These are phyloP conservation scores for Corvus moneduloides DNA, from an alignment of 2,113 vertebrate genomes.

Conservation along the genomic window DNA sequence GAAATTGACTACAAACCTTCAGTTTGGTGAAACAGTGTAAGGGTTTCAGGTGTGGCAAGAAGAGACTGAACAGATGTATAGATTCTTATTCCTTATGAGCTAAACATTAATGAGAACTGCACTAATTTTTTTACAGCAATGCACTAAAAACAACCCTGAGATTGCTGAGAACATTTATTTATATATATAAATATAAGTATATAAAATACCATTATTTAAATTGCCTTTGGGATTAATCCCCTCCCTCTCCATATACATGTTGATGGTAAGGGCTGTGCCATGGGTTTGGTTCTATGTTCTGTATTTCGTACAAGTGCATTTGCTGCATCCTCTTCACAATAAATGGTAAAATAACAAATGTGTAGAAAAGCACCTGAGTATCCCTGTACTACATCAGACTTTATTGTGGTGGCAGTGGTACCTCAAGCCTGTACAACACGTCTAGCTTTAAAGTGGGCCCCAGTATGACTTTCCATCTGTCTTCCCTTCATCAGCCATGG, in stretches of 20 bases:
- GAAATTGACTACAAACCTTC: slow-evolving; percentile 70
- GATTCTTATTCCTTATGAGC: slow-evolving; percentile 82
- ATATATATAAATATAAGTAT: slow-evolving; percentile 87
- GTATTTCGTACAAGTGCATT: slow-evolving; percentile 59
- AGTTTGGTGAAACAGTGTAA: slow-evolving; percentile 65
- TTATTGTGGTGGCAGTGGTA: slow-evolving; percentile 34
- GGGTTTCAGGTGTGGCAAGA: slow-evolving; percentile 73
- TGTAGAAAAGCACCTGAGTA: slow-evolving; percentile 34
- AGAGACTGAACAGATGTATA: slow-evolving; percentile 76
- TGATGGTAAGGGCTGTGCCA: slow-evolving; percentile 68
- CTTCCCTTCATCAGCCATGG: neutral
- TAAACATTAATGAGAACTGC: slow-evolving; percentile 87
- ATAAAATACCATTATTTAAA: slow-evolving; percentile 92
- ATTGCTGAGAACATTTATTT: slow-evolving; percentile 92
- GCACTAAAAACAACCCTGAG: slow-evolving; percentile 90
- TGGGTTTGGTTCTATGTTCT: slow-evolving; percentile 66
- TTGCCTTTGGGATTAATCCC: slow-evolving; percentile 89
- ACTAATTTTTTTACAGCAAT: slow-evolving; percentile 96
- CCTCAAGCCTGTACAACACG: neutral
- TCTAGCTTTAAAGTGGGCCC: slow-evolving; percentile 24
- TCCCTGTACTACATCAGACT: slow-evolving; percentile 39
- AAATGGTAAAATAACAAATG: slow-evolving; percentile 49
- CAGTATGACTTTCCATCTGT: neutral
- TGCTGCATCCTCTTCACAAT: slow-evolving; percentile 64
- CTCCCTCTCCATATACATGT: slow-evolving; percentile 63